These are phyloP conservation scores for Thymelicus acteon DNA, from an alignment of 2,888 invertebrate genomes.

Conservation along the genomic window DNA sequence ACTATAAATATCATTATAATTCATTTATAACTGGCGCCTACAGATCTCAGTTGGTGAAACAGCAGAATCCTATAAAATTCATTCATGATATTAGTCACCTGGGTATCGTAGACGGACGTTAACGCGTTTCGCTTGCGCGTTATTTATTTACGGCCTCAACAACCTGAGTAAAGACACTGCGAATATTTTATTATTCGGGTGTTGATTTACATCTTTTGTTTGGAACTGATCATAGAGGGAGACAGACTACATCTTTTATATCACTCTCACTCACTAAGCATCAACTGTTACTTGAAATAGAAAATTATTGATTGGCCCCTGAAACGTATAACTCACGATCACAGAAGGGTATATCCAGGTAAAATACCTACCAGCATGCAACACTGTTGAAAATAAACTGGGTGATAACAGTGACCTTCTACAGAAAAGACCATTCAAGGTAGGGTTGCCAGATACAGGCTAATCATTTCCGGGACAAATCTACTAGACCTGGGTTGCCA, in stretches of 20 bases:
- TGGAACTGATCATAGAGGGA: background rate
- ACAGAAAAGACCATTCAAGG: no score
- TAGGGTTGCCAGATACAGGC: no score
- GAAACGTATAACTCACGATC: no score
- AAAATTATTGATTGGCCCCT: no score
- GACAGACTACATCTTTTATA: background rate
- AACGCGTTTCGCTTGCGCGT: conserved; percentile 8
- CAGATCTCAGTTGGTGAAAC: background rate
- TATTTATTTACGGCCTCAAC: conserved; percentile 19
- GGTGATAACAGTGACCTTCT: no score
- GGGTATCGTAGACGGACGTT: conserved; percentile 5
- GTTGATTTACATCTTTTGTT: background rate
- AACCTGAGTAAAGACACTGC: conserved; percentile 1
- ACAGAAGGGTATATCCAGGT: no score
- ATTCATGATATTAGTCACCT: conserved; percentile 24
- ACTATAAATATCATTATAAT: no score
- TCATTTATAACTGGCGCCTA: background rate
- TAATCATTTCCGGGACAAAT: no score
- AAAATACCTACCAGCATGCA: no score
- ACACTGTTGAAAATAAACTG: no score
- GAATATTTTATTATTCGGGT: background rate
- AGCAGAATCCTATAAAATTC: conserved; percentile 1
- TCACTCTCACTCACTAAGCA: background rate
- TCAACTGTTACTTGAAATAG: background rate
- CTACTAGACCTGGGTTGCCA: no score